phyloP scores from a whole-genome alignment of 2,888 invertebrate species.

The Drosophila recens region DNA sequence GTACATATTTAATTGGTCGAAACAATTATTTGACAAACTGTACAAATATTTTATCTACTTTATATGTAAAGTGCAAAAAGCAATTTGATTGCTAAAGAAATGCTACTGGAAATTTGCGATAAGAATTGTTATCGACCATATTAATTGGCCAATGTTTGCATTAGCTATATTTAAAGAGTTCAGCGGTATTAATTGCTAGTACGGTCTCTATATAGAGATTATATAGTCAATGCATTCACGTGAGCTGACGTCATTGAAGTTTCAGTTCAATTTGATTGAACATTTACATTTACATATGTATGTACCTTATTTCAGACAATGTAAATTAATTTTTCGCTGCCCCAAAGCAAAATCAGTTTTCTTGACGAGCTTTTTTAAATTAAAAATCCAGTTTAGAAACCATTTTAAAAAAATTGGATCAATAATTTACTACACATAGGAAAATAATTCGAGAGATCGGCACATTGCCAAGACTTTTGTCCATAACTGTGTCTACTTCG shows the following conservation, averaged over 20 bases:
- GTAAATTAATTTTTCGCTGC: no score
- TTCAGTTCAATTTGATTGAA: not conserved
- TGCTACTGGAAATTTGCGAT: constrained; percentile 48
- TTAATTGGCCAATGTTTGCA: constrained; percentile 7
- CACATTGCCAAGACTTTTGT: no score
- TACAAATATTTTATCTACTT: not conserved
- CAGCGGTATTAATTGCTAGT: constrained; percentile 5
- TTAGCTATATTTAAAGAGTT: constrained; percentile 14
- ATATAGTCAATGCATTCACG: not conserved
- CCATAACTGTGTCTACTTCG: no score
- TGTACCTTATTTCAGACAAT: no score
- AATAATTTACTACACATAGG: no score
- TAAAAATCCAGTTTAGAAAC: no score
- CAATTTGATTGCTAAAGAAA: not conserved
- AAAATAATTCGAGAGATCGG: no score
- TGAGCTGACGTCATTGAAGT: not conserved
- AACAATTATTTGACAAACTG: not conserved
- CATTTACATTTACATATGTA: not conserved
- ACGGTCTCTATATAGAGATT: constrained; percentile 6
- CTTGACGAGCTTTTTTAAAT: no score
- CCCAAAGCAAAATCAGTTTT: no score
- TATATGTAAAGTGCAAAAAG: no score
- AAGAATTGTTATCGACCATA: constrained; percentile 52
- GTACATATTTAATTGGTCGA: not conserved
- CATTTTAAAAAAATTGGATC: no score